phyloP scores from a whole-genome alignment of 2,797 vertebrate species.

The Cichlasoma orientale region DNA sequence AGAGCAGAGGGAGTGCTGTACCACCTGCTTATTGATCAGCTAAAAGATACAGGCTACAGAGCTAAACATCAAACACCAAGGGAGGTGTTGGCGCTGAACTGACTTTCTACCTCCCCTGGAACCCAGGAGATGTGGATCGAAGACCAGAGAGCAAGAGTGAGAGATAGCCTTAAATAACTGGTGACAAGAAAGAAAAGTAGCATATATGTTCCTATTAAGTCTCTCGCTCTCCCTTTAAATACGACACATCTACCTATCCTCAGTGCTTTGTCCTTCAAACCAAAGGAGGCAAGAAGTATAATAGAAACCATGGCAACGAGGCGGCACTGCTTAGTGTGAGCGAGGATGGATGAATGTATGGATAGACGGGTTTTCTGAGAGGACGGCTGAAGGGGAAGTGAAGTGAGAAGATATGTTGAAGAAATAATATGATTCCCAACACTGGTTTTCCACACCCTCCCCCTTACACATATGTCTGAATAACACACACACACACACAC shows the following conservation, averaged over 20 bases:
- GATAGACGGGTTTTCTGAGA: slow-evolving; percentile 42
- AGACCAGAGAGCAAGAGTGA: slow-evolving; percentile 3
- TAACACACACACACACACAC: slow-evolving; percentile 1
- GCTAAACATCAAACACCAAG: slow-evolving; percentile 50
- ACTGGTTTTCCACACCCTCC: slow-evolving; percentile 21
- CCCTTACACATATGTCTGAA: slow-evolving; percentile 10
- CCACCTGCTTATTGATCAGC: slow-evolving; percentile 72
- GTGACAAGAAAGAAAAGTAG: neutral
- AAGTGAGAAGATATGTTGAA: slow-evolving; percentile 25
- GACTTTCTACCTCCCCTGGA: slow-evolving; percentile 32
- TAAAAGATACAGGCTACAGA: slow-evolving; percentile 60
- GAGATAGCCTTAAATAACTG: slow-evolving; percentile 13
- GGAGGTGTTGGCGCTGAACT: slow-evolving; percentile 36
- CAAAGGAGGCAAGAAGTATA: slow-evolving; percentile 68
- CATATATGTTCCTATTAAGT: neutral
- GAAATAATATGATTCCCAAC: slow-evolving; percentile 27
- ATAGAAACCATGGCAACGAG: slow-evolving; percentile 79
- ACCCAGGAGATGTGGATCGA: slow-evolving; percentile 35
- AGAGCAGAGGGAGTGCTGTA: slow-evolving; percentile 37
- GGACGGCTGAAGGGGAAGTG: slow-evolving; percentile 36
- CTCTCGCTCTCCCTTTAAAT: slow-evolving; percentile 34
- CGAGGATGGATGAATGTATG: slow-evolving; percentile 44
- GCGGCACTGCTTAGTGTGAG: slow-evolving; percentile 48
- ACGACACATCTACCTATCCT: slow-evolving; percentile 49
- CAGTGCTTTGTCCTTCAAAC: slow-evolving; percentile 77